phyloP scores from a whole-genome alignment of 2,797 vertebrate genomes.

The Pangasius djambal region DNA sequence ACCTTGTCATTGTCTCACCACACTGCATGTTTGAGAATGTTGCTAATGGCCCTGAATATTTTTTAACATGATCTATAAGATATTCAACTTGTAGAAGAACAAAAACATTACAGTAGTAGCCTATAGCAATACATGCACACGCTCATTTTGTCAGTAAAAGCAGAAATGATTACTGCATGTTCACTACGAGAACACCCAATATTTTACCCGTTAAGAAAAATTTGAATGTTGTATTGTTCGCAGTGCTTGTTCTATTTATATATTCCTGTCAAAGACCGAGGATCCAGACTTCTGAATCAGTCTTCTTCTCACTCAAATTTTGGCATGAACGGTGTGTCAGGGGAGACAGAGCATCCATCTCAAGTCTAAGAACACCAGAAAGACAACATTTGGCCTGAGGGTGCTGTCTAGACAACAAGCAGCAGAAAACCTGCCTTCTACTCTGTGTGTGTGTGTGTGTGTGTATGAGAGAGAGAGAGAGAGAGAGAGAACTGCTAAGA shows the following conservation, averaged over 20 bases:
- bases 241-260: slow-evolving; percentile 46
- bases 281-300: slow-evolving; percentile 50
- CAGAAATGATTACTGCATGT: not conserved
- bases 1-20: not conserved
- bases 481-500: not conserved
- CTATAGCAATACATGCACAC: not conserved
- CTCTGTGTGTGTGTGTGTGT: slow-evolving; percentile 30
- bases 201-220: slow-evolving; percentile 7
- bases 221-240: slow-evolving; percentile 30
- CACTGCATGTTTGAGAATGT: not conserved
- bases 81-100: not conserved
- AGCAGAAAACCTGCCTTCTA: slow-evolving; percentile 57
- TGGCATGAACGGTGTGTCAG: slow-evolving; percentile 60
- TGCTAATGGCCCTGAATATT: not conserved
- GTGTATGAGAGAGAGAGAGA: slow-evolving; percentile 22
- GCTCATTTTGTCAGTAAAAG: not conserved
- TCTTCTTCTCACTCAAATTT: slow-evolving; percentile 55
- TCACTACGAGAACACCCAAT: not conserved
- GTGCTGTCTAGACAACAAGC: slow-evolving; percentile 68
- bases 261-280: slow-evolving; percentile 31
- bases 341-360: slow-evolving; percentile 61
- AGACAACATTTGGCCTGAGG: slow-evolving; percentile 66
- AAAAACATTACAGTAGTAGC: not conserved
- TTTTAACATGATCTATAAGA: not conserved
- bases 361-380: slow-evolving; percentile 61